phyloP scores from a whole-genome alignment of 2,113 vertebrate genomes.

The Morone chrysops region DNA sequence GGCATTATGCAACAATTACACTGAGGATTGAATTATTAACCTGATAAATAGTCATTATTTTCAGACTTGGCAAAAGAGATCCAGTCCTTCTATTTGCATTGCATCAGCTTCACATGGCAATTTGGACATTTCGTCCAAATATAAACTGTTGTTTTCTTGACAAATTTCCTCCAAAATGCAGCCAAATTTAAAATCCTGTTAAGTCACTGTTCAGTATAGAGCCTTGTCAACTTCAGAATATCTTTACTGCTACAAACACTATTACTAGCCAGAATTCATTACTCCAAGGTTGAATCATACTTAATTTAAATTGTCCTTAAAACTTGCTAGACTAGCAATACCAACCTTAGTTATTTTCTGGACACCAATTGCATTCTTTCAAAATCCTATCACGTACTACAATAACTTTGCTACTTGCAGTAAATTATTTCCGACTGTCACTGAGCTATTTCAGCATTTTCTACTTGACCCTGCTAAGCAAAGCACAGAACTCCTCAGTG shows the following conservation, averaged over 20 bases:
- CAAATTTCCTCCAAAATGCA: not conserved
- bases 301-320: constrained; percentile 56
- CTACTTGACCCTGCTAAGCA: constrained; percentile 52
- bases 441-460: constrained; percentile 71
- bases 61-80: constrained; percentile 14
- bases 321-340: constrained; percentile 41
- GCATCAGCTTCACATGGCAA: constrained; percentile 1
- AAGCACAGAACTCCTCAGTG: constrained; percentile 37
- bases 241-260: constrained; percentile 37
- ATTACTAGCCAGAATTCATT: constrained; percentile 46
- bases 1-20: constrained; percentile 67
- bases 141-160: constrained; percentile 2
- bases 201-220: constrained; percentile 21
- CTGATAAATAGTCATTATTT: constrained; percentile 50
- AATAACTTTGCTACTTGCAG: constrained; percentile 38
- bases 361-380: constrained; percentile 35
- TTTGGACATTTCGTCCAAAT: constrained; percentile 4
- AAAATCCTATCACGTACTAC: constrained; percentile 40
- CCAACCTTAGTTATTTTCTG: constrained; percentile 52
- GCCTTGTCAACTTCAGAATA: constrained; percentile 32
- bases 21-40: constrained; percentile 59
- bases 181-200: constrained; percentile 1
- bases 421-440: constrained; percentile 57
- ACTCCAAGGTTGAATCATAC: constrained; percentile 22
- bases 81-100: constrained; percentile 4